Base-by-base conservation (phyloP, 1,140 invertebrate genomes). In the Pogonomyrmex californicus region DNA sequence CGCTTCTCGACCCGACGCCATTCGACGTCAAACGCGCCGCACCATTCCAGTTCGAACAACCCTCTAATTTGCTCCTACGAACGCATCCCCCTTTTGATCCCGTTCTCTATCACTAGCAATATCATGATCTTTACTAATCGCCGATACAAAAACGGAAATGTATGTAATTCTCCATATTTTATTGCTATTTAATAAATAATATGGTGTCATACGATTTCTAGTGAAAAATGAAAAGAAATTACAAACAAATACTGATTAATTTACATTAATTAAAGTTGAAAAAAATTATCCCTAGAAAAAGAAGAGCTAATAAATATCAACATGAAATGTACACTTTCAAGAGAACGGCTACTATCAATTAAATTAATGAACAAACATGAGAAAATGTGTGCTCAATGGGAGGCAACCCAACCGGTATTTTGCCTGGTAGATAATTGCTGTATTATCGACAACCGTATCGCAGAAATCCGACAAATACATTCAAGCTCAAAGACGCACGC, bases 31-130 rank as follows among this genome's bases (percentile, higher is more conserved):
- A 94, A 93, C 90, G 90, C 90, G 91, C 93, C 91, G 91, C 87
- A n/a, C 17, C 82, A 58, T 85, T 91, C 77, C 90, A 86, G 93
- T 93, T 91, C 92, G 88, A 92, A 94, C 93, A 92, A 94, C 93
- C 93, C 94, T 94, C 93, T 94, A 95, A 95, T 95, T 94, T 95
- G 93, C 93, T 94, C 88, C 92, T 91, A 91, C 90, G 87, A 92
- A 90, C 63, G 86, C 87, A 86, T 88, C 33, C 73, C 89, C 82
- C 88, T 90, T 89, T 89, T 87, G 85, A 87, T 87, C 73, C 79
- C 23, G 38, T 44, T 82, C 36, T 86, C 58, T 89, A 87, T 82
- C 87, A 86, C 73, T 44, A 51, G 54, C 85, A 51, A 76, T 77
- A 62, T n/a, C 58, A 38, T 47, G 60, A 83, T 81, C 83, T 78